phyloP scores from a whole-genome alignment of 2,113 vertebrate genomes.

The Sardina pilchardus region DNA sequence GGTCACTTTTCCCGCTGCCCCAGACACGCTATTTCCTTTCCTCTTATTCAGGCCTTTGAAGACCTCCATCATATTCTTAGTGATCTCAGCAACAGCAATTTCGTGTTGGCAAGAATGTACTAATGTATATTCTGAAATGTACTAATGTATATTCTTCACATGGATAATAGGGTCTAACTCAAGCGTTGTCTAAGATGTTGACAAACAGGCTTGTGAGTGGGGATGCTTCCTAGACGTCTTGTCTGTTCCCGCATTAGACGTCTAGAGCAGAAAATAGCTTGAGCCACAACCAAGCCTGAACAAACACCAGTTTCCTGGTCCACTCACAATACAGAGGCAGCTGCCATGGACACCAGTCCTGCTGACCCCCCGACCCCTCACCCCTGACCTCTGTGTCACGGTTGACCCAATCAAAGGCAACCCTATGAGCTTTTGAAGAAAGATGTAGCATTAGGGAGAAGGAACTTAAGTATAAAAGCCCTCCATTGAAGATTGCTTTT shows the following conservation, averaged over 20 bases:
- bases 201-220: neutral
- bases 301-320: neutral
- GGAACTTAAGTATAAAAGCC: neutral
- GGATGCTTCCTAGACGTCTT: neutral
- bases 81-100: neutral
- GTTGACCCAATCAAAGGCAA: constrained; percentile 2
- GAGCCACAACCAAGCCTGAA: constrained; percentile 5
- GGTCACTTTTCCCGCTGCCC: neutral
- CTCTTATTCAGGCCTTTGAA: neutral
- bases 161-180: neutral
- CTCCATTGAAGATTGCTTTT: neutral
- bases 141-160: neutral
- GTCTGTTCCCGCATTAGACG: neutral
- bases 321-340: neutral
- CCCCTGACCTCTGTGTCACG: neutral
- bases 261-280: neutral
- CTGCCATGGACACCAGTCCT: neutral
- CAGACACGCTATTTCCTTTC: neutral
- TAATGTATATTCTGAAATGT: neutral
- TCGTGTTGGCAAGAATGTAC: no score
- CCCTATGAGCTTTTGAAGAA: constrained; percentile 5
- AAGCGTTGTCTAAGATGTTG: neutral
- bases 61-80: neutral
- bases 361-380: neutral
- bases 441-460: neutral